Conservation (phyloP, 1,140 invertebrate genomes). For the Bombyx mori region DNA sequence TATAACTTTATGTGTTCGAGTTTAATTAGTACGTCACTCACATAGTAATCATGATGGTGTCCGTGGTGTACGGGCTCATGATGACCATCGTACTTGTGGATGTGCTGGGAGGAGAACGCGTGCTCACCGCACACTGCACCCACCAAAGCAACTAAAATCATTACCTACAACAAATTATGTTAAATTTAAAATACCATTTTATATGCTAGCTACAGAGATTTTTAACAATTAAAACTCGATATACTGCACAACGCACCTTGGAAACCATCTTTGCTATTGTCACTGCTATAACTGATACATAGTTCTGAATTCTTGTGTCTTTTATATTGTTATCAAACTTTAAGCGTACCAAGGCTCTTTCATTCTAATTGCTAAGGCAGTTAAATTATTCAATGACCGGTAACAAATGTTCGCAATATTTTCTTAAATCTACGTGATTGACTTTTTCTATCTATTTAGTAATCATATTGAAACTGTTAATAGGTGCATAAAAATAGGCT, state of each 20-base stretch:
- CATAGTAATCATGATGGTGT: slow-evolving; percentile 23
- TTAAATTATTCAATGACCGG: too few species aligned
- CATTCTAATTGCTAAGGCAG: too few species aligned
- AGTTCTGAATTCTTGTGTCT: too few species aligned
- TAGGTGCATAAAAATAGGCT: background rate
- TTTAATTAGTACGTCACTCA: slow-evolving; percentile 11
- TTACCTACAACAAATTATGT: background rate
- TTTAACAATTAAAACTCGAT: too few species aligned
- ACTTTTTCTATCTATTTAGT: too few species aligned
- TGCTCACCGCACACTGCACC: slow-evolving; percentile 1
- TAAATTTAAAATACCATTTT: background rate
- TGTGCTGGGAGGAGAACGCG: slow-evolving; percentile 7
- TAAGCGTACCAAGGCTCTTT: too few species aligned
- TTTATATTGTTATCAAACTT: too few species aligned
- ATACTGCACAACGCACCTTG: too few species aligned
- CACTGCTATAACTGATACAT: too few species aligned
- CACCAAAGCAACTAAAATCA: background rate
- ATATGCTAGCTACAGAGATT: background rate
- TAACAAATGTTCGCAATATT: background rate
- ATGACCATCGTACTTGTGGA: slow-evolving; percentile 7
- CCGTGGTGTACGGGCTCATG: slow-evolving; percentile 8
- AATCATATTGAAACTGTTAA: too few species aligned
- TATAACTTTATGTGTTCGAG: too few species aligned
- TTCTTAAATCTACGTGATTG: slow-evolving; percentile 2
- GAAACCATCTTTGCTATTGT: too few species aligned